A percentile compares a stretch with the other conserved stretches of the same genome.
These are phyloP conservation scores for Protobothrops flavoviridis DNA, from an alignment of 2,113 vertebrate genomes.

Conservation along the genomic window DNA sequence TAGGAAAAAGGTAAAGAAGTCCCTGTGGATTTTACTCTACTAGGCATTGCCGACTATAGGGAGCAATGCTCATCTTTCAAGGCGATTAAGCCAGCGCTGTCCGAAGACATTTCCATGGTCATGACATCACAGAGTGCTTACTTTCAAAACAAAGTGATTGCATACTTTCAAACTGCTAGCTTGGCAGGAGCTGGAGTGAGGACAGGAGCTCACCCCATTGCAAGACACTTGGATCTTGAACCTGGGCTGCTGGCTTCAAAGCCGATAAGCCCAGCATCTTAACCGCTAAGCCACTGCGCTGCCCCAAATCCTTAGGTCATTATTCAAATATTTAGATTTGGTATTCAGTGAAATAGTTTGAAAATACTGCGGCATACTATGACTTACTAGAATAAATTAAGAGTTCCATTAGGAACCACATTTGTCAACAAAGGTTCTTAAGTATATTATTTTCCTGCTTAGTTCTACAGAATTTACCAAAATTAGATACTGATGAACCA, in stretches of 20 bases:
- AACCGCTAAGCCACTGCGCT: not conserved
- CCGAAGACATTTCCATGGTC: not conserved
- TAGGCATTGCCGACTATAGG: not conserved
- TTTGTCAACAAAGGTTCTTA: not conserved
- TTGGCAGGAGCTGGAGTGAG: not conserved
- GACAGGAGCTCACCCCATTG: not conserved
- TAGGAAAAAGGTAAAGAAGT: not conserved
- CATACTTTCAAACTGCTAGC: not conserved
- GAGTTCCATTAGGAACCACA: not conserved
- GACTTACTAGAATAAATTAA: conserved; percentile 16
- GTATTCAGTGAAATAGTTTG: conserved; percentile 33
- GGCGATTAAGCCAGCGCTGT: not conserved
- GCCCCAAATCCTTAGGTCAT: conserved; percentile 34
- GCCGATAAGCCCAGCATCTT: not conserved
- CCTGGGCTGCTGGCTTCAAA: not conserved
- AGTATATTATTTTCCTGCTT: not conserved
- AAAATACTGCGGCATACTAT: not conserved
- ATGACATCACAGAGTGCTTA: not conserved
- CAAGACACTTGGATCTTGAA: not conserved
- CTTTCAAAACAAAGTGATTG: not conserved
- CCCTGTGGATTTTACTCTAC: not conserved
- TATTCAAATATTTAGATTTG: conserved; percentile 12
- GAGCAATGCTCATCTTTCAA: not conserved
- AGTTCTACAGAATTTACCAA: not conserved
- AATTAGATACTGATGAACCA: not conserved